A percentile compares a stretch with the other conserved stretches of the same genome.
These are phyloP conservation scores for Caenorhabditis macrosperma DNA, from an alignment of 2,888 invertebrate species.

Conservation along the genomic window DNA sequence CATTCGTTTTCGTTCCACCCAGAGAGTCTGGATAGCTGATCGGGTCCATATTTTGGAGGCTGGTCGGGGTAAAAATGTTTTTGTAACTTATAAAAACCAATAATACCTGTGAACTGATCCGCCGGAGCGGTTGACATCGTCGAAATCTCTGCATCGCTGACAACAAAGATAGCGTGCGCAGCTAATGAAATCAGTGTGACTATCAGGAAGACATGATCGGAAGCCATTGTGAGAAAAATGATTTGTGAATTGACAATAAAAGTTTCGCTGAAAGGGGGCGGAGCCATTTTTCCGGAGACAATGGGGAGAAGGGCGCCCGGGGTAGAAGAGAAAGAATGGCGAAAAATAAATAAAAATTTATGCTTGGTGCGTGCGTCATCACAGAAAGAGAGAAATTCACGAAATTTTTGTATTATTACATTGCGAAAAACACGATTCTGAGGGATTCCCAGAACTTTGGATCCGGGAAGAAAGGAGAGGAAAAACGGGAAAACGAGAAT, in stretches of 20 bases:
- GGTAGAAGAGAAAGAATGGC: background rate
- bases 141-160: background rate
- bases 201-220: constrained; percentile 16
- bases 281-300: constrained; percentile 3
- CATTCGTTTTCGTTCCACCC: constrained; percentile 62
- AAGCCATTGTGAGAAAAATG: constrained; percentile 18
- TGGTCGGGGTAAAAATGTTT: constrained; percentile 3
- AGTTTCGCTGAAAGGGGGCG: constrained; percentile 2
- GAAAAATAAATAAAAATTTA: constrained; percentile 27
- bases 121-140: constrained; percentile 11
- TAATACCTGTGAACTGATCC: constrained; percentile 28
- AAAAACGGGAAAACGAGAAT: too few relatives aligned
- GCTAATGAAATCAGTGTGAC: background rate
- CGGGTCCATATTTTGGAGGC: constrained; percentile 60
- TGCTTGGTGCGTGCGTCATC: constrained; percentile 31
- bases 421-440: background rate
- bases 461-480: background rate
- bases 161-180: background rate
- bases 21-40: constrained; percentile 56
- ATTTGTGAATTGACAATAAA: background rate
- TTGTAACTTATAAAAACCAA: background rate
- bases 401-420: background rate
- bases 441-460: background rate
- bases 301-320: background rate
- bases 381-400: background rate